Percentiles rank a stretch among this genome's conserved stretches.
These are phyloP conservation scores for Harpagifer antarcticus DNA, from an alignment of 2,797 vertebrate species.

Conservation along the genomic window DNA sequence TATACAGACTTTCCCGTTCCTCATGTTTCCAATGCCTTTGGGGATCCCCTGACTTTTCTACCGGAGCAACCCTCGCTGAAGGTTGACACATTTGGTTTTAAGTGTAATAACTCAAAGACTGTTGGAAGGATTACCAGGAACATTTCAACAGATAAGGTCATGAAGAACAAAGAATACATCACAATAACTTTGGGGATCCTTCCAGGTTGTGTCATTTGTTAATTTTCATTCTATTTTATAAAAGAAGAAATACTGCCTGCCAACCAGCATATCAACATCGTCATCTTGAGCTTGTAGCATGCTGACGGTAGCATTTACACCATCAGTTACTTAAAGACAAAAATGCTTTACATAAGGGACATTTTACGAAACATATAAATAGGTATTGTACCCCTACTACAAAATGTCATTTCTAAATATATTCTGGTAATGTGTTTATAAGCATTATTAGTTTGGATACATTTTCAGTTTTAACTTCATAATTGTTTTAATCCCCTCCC, in stretches of 20 bases:
- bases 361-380: no score
- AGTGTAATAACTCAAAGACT: background rate
- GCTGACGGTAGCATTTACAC: background rate
- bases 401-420: no score
- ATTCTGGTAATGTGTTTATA: no score
- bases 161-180: background rate
- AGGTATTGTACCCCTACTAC: no score
- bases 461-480: no score
- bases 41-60: background rate
- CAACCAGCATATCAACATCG: background rate
- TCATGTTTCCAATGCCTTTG: background rate
- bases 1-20: background rate
- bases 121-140: background rate
- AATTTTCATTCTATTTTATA: background rate
- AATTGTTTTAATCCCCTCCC: no score
- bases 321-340: no score
- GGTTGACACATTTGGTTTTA: background rate
- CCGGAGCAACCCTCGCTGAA: background rate
- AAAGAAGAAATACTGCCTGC: background rate
- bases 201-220: background rate
- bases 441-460: no score
- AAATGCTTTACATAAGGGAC: no score
- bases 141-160: background rate
- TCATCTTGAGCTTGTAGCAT: background rate
- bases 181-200: background rate